A percentile compares a stretch with the other conserved stretches of the same genome.
Evolutionary conservation across 2,888 invertebrate genomes (phyloP).

Genomic region (Oligia latruncula): DNA sequence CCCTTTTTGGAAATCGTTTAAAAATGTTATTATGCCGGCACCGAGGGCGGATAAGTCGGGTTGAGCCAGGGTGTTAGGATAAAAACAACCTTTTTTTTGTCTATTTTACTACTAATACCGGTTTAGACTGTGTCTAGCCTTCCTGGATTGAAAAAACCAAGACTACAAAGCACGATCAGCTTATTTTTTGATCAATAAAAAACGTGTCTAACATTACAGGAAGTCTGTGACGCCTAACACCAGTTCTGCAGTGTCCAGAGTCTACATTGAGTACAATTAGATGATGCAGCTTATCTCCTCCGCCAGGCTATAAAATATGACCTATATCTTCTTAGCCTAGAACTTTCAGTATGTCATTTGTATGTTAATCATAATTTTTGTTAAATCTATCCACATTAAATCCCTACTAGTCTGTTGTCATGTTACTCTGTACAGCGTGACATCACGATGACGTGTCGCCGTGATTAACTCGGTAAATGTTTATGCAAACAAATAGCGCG

Average conservation of each 20-base stretch:
- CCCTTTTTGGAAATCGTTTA: no score
- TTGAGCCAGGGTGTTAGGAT: constrained; percentile 30
- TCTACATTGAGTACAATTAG: constrained; percentile 1
- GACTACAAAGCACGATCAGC: constrained; percentile 15
- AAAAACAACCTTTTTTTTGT: constrained; percentile 22
- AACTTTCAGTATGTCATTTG: not conserved
- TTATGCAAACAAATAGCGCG: constrained; percentile 46
- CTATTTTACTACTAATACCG: constrained; percentile 38
- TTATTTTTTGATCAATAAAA: constrained; percentile 30
- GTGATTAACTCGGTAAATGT: constrained; percentile 65
- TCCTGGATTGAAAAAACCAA: constrained; percentile 30
- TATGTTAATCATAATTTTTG: constrained; percentile 25
- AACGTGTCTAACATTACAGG: constrained; percentile 26
- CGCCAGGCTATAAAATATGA: not conserved
- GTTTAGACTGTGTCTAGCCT: constrained; percentile 33
- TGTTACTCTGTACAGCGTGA: constrained; percentile 52
- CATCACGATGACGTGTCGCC: constrained; percentile 65
- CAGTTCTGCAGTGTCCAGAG: not conserved
- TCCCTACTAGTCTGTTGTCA: constrained; percentile 27
- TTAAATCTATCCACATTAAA: constrained; percentile 19
- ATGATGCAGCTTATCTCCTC: not conserved
- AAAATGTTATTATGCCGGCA: constrained; percentile 8
- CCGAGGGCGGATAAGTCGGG: constrained; percentile 31
- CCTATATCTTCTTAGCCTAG: not conserved
- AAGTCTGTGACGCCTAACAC: constrained; percentile 29